These are phyloP conservation scores for Nothoprocta perdicaria DNA, from an alignment of 2,113 vertebrate species.

Conservation along the genomic window DNA sequence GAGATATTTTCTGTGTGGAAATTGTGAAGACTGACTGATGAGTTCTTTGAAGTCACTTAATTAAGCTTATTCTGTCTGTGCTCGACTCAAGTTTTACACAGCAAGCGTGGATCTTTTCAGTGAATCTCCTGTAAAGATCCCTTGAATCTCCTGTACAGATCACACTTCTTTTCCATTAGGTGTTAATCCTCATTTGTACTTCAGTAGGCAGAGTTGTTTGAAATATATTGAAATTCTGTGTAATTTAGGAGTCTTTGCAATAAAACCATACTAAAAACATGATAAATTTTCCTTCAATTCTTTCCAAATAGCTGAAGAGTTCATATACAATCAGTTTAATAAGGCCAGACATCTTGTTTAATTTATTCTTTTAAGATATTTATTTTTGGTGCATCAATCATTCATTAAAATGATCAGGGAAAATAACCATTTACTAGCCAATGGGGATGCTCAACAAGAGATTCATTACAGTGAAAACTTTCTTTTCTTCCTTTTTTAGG, in stretches of 20 bases:
- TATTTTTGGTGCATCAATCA: not conserved
- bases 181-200: not conserved
- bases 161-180: fast-evolving
- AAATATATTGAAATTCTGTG: not conserved
- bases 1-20: not conserved
- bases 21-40: not conserved
- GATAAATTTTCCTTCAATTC: not conserved
- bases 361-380: not conserved
- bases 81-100: not conserved
- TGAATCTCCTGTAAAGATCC: fast-evolving
- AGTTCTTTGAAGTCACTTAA: not conserved
- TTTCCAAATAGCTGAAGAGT: not conserved
- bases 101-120: not conserved
- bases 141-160: not conserved
- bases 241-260: not conserved
- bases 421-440: not conserved
- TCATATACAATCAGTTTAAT: not conserved
- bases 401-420: fast-evolving
- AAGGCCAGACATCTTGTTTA: not conserved
- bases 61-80: not conserved
- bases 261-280: not conserved
- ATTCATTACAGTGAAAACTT: not conserved
- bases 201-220: not conserved
- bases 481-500: not conserved
- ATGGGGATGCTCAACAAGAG: not conserved